Evolutionary conservation across 2,113 vertebrate species (phyloP).

Genomic region (Hiodon tergisus): DNA sequence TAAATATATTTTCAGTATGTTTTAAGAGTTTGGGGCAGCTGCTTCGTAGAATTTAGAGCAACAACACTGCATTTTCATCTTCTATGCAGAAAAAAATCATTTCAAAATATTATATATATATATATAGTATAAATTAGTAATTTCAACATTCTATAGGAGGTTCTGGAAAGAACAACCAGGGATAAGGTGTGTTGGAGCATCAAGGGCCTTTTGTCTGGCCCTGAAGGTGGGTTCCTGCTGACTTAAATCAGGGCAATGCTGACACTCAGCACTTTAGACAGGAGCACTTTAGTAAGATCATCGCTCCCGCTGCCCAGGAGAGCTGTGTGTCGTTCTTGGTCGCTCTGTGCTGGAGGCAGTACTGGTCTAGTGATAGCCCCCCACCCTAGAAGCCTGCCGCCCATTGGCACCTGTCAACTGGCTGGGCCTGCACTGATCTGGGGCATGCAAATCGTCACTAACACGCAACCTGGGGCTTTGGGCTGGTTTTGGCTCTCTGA

Average conservation of each 20-base stretch:
- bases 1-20: too few species aligned
- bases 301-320: neutral
- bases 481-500: neutral
- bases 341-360: constrained; percentile 11
- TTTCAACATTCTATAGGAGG: too few species aligned
- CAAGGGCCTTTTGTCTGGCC: too few species aligned
- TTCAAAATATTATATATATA: too few species aligned
- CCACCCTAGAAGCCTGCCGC: neutral
- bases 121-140: too few species aligned
- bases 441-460: constrained; percentile 12
- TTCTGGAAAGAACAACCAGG: too few species aligned
- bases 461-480: constrained; percentile 9
- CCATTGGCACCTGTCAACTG: constrained; percentile 10
- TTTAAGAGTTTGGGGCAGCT: too few species aligned
- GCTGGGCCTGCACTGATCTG: neutral
- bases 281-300: constrained; percentile 27
- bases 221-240: constrained; percentile 8
- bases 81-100: too few species aligned
- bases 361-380: neutral
- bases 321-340: neutral
- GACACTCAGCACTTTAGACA: constrained; percentile 24
- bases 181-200: too few species aligned
- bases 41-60: too few species aligned
- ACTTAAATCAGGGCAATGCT: constrained; percentile 15
- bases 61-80: too few species aligned